Base-by-base conservation (phyloP, 2,888 invertebrate species). In the Zele albiditarsus region DNA sequence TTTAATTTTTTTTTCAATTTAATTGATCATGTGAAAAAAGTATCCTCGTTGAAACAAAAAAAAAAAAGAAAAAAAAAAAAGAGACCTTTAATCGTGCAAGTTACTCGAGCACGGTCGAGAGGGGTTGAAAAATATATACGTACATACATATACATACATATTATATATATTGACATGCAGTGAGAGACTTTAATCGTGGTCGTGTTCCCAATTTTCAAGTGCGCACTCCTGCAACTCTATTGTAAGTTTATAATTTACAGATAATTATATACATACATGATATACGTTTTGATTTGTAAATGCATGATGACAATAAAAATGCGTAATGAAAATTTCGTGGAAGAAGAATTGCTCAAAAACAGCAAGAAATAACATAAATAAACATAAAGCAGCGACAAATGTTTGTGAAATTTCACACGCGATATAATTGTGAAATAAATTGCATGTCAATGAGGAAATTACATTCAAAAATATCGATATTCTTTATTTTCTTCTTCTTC, bases 81-180 rank as follows among this genome's bases (percentile, higher is more conserved):
- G 42, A 46, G 38, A 42, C 42, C 42, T 71, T 62, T 31, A 62
- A 71, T 71, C 46, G 28, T 42, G 33, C n/a, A 42, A 69, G 42
- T 69, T 58, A 60, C n/a, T 60, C 20, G 42, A 46, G 70, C 42
- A 42, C 27, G 10, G 28, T 27, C 23, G 33, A 58, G 2, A 8
- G n/a, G 46, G 42, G 28, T 20, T 60, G 12, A 10, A 42, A 42
- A 42, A 14, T 42, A 42, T 42, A 14, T 42, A 14, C 10, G 10
- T 42, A 42, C 0, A 42, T 31, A 8, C 8, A 8, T 42, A 14
- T 42, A 14, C 10, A 42, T 42, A 42, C 0, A 42, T 31, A 8
- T 31, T n/a, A n/a, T n/a, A n/a, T n/a, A n/a, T n/a, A n/a, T 38
- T 12, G 38, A 38, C 31, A 31, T 31, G 4, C 31, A 0, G 8